Evolutionary conservation across 2,888 invertebrate species (phyloP).

Genomic region (Stenichneumon culpator): DNA sequence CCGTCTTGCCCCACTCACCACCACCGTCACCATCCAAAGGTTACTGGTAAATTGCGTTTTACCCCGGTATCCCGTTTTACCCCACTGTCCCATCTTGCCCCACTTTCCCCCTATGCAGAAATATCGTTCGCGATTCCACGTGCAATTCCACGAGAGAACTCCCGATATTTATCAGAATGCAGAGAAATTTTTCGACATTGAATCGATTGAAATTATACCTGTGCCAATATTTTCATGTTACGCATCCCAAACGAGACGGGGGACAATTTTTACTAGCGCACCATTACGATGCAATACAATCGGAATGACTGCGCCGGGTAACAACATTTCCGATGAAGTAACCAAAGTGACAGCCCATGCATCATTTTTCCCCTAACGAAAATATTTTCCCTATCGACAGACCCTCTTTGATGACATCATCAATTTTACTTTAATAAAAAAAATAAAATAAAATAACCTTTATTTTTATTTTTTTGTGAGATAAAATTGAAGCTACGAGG

Average conservation of each 20-base stretch:
- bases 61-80: too few relatives aligned
- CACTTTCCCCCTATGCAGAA: too few relatives aligned
- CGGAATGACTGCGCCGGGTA: constrained; percentile 34
- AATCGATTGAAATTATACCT: too few relatives aligned
- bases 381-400: neutral
- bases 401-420: neutral
- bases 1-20: too few relatives aligned
- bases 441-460: neutral
- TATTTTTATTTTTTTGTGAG: neutral
- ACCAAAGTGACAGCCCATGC: neutral
- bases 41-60: too few relatives aligned
- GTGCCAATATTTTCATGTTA: too few relatives aligned
- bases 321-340: constrained; percentile 10
- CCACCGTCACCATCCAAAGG: too few relatives aligned
- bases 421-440: neutral
- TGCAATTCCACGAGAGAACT: too few relatives aligned
- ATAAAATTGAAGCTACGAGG: neutral
- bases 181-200: too few relatives aligned
- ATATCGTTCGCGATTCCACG: too few relatives aligned
- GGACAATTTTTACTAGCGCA: constrained; percentile 25
- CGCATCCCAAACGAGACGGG: constrained; percentile 12
- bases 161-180: too few relatives aligned
- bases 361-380: neutral
- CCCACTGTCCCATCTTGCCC: too few relatives aligned
- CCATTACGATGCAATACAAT: constrained; percentile 36